These are phyloP conservation scores for Hemibagrus wyckioides DNA, from an alignment of 2,113 vertebrate genomes.

Conservation along the genomic window DNA sequence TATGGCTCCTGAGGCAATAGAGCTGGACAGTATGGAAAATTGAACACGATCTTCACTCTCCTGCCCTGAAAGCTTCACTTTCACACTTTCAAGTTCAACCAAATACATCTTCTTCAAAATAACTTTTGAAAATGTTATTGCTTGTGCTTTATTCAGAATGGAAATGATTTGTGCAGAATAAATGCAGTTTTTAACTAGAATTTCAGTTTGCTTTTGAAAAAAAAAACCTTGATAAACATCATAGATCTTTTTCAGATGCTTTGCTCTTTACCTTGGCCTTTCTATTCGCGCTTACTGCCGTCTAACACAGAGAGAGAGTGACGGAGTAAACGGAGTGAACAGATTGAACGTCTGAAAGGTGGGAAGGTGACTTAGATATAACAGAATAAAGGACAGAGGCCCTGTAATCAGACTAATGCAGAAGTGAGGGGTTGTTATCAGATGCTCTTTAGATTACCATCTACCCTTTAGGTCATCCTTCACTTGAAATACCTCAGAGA, in stretches of 20 bases:
- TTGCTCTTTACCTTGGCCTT: constrained; percentile 44
- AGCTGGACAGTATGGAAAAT: neutral
- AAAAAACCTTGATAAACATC: constrained; percentile 63
- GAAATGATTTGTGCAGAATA: constrained; percentile 55
- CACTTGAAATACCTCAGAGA: neutral
- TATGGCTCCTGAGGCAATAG: neutral
- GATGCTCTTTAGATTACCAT: neutral
- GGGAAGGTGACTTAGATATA: neutral
- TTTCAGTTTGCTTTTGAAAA: constrained; percentile 42
- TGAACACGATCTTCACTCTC: neutral
- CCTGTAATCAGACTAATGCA: neutral
- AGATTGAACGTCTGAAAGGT: neutral
- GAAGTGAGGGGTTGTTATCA: neutral
- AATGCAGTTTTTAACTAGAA: constrained; percentile 55
- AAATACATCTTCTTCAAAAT: constrained; percentile 20
- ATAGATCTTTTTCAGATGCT: constrained; percentile 60
- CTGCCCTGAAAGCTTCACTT: neutral
- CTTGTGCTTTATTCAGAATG: constrained; percentile 58
- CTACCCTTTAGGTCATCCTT: neutral
- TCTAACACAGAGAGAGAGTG: constrained; percentile 27
- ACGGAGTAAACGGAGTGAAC: constrained; percentile 16
- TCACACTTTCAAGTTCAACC: neutral
- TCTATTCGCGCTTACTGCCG: constrained; percentile 44
- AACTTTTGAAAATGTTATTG: constrained; percentile 16
- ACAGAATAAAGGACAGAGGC: neutral